Base-by-base conservation (phyloP, 2,888 invertebrate species). In the Lathronympha strigana region DNA sequence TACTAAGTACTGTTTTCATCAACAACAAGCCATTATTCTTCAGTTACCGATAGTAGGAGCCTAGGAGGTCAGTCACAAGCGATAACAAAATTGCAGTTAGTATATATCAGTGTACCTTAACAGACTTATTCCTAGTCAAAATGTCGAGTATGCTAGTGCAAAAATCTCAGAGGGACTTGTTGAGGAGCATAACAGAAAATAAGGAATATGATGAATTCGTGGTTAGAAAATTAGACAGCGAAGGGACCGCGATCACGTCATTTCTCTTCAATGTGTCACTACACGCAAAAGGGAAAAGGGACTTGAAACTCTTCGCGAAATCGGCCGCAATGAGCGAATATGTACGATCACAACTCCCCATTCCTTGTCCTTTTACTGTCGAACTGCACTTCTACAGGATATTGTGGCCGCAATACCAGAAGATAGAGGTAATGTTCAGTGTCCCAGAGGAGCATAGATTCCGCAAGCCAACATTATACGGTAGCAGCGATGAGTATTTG, bases 381-480 rank as follows among this genome's bases (percentile, higher is more conserved):
- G 51, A 51, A 3, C 13, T 51, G 13, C 19, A 19, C 19, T 51
- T 51, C 19, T 51, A 51, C 11, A 33, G 17, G n/a, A 51, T 33
- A 2, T 33, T 51, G 19, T 33, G 51, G 19, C 13, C 31, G 5
- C 6, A 19, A 51, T 51, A 33, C 11, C 31, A 51, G 2, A 51
- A 6, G 17, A 4, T 51, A 19, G 51, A 51, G 13, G 13, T 13
- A 3, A 51, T n/a, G 3, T 19, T 4, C 6, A 33, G 13, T 19
- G 51, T 51, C 13, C 51, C 51, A 19, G 13, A 51, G 19, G 51
- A 51, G 33, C 19, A 51, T 33, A 51, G 51, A 31, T 33, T 51
- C 51, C 33, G 19, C 8, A 51, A 19, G 19, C 51, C 51, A 4
- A 51, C 15, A 6, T 19, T 51, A 0, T 51, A 21, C 1, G 51